phyloP scores from a whole-genome alignment of 35 echinoderm and acorn worm genomes.

The Ptychodera flava region DNA sequence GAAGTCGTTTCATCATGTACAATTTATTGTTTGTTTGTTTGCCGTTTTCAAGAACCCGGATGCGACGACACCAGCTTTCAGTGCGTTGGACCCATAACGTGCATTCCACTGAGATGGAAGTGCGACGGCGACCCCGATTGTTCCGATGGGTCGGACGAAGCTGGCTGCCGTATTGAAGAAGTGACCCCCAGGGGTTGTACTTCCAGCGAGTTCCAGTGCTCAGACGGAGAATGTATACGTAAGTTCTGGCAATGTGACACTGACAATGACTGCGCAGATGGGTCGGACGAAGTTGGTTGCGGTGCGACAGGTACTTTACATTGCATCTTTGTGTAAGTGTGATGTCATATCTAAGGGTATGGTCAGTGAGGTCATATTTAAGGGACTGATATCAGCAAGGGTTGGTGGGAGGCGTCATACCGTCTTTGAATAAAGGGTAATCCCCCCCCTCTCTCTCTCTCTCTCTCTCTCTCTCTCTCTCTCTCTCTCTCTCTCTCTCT shows the following conservation, averaged over 20 bases:
- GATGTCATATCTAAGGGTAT: too few relatives aligned
- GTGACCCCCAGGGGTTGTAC: slow-evolving; percentile 19
- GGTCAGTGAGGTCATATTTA: too few relatives aligned
- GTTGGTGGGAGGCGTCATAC: too few relatives aligned
- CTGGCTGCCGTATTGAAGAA: slow-evolving; percentile 4
- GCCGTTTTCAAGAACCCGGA: neutral
- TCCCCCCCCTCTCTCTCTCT: too few relatives aligned
- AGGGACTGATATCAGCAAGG: too few relatives aligned
- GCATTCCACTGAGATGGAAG: slow-evolving; percentile 23
- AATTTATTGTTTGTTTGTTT: neutral
- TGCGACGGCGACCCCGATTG: slow-evolving; percentile 32
- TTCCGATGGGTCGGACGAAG: slow-evolving; percentile 9
- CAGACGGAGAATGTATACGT: slow-evolving; percentile 14
- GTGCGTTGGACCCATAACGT: neutral
- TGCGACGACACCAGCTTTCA: slow-evolving; percentile 11
- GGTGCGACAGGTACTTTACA: neutral
- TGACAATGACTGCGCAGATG: slow-evolving; percentile 11
- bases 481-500: too few relatives aligned
- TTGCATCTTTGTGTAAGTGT: too few relatives aligned
- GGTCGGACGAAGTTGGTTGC: slow-evolving; percentile 16
- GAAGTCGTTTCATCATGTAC: too few relatives aligned
- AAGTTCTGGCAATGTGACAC: slow-evolving; percentile 15
- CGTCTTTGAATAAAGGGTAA: too few relatives aligned
- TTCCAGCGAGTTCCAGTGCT: slow-evolving; percentile 26
- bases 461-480: too few relatives aligned